Base-by-base conservation (phyloP, 2,888 invertebrate genomes). In the Pyrrhosoma nymphula region DNA sequence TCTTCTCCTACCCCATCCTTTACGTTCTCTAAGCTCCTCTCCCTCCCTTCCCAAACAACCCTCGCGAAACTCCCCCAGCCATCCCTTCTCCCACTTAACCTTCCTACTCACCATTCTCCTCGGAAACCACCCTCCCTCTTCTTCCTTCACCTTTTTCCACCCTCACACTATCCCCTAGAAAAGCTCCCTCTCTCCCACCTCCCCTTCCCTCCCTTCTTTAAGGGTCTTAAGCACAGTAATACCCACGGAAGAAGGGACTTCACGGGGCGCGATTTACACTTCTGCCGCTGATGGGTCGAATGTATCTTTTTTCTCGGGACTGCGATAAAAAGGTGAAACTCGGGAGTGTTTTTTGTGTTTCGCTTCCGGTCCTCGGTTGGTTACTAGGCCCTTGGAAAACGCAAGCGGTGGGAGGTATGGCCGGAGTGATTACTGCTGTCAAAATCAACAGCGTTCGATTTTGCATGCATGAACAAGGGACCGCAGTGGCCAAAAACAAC, bases 221-320 rank as follows among this genome's bases (percentile, higher is more conserved):
- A 82, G 82, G 82, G 82, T 35, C 82, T 82, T 82, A 82, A 82
- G 82, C 82, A 82, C 82, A 82, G 82, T 82, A 82, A 82, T 30
- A 82, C 82, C 30, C 82, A 35, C 82, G 82, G 82, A 82, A 82
- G 82, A 82, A 82, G 82, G 69, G 82, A 82, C 82, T 82, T 82
- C 82, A 82, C 35, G 82, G 82, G 82, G 82, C 18, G 82, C 82
- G 35, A 82, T 82, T 82, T 82, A 82, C 82, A 82, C 82, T 82
- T 82, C 82, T 82, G 82, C 82, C 35, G 82, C 82, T 82, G 82
- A 82, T 26, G 35, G 82, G 30, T 82, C 82, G 35, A 82, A 82
- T 82, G 30, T 82, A 16, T 35, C 82, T 35, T 82, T 82, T 30
- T 82, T 82, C 35, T 60, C 35, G 26, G 35, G 35, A 82, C 30